Base-by-base conservation (phyloP, 1,140 invertebrate genomes). In the Lethrus apterus region DNA sequence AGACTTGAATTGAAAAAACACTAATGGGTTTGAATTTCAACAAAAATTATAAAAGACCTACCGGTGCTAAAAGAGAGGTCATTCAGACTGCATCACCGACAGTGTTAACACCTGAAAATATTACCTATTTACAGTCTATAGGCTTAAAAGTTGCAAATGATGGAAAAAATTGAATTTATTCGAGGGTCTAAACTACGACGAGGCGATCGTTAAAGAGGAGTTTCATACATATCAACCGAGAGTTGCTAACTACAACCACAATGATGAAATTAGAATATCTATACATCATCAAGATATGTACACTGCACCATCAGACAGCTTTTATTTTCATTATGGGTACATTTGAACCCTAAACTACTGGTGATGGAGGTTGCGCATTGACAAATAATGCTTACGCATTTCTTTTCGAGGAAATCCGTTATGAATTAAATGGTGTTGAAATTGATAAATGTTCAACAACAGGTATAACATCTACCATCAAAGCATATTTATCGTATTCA, bases 341-440 rank as follows among this genome's bases (percentile, higher is more conserved):
- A 3, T 18, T 19, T 10, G 2, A 18, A 10, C 17, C 35, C 18
- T n/a, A n/a, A n/a, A n/a, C n/a, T n/a, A n/a, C n/a, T n/a, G n/a
- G n/a, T n/a, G n/a, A n/a, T n/a, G n/a, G n/a, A n/a, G n/a, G n/a
- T n/a, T 35, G 23, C 3, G 44, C 35, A 31, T 49, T 70, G 17
- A 52, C 54, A 8, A 69, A 68, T 52, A 70, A 69, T 54, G 55
- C 51, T 18, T 46, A 66, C 4, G 51, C 59, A 15, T 61, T 62
- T 59, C 46, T 71, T 3, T 71, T 73, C 56, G 60, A 66, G 45
- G 65, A 70, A 52, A 66, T 70, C 13, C 54, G 66, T 26, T 71
- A 68, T 51, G 65, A 70, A 56, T 7, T 72, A 2, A 70, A 70
- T 51, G 65, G 60, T 15, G 50, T 66, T 3, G 66, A 66, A 56